Evolutionary conservation across 1,140 invertebrate species (phyloP).

Genomic region (Babylonia areolata): DNA sequence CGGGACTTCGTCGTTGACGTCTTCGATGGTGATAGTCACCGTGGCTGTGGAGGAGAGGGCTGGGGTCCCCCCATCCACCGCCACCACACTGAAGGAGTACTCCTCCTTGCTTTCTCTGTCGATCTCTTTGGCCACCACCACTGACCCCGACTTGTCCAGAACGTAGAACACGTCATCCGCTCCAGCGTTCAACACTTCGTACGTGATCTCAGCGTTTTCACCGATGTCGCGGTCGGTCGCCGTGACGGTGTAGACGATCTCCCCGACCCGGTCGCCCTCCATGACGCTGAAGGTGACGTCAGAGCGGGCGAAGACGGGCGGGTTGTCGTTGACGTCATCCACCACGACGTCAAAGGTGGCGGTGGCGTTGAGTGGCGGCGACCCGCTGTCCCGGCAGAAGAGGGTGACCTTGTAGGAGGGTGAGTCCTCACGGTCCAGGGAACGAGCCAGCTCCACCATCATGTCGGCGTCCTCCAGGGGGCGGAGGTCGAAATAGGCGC

Average conservation of each 20-base stretch:
- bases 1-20: constrained; percentile 92
- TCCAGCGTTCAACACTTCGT: constrained; percentile 57
- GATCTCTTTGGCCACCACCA: constrained; percentile 78
- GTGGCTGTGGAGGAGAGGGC: constrained; percentile 89
- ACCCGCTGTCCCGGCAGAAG: constrained; percentile 80
- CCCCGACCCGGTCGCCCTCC: constrained; percentile 56
- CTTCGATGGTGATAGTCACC: constrained; percentile 92
- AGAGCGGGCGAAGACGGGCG: constrained; percentile 92
- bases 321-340: constrained; percentile 95
- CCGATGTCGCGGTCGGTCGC: constrained; percentile 94
- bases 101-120: constrained; percentile 89
- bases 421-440: constrained; percentile 53
- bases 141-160: constrained; percentile 81
- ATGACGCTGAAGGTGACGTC: constrained; percentile 72
- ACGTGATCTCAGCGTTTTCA: constrained; percentile 82
- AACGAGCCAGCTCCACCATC: constrained; percentile 47
- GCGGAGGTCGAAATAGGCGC: constrained; percentile 52
- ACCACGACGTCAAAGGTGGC: constrained; percentile 90
- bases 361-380: constrained; percentile 85
- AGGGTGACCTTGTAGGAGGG: constrained; percentile 53
- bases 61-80: constrained; percentile 83
- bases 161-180: constrained; percentile 76
- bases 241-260: constrained; percentile 78
- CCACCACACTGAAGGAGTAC: constrained; percentile 90
- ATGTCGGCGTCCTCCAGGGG: constrained; percentile 42